These are phyloP conservation scores for Hirudinaria manillensis DNA, from an alignment of 2,888 invertebrate species.

Conservation along the genomic window DNA sequence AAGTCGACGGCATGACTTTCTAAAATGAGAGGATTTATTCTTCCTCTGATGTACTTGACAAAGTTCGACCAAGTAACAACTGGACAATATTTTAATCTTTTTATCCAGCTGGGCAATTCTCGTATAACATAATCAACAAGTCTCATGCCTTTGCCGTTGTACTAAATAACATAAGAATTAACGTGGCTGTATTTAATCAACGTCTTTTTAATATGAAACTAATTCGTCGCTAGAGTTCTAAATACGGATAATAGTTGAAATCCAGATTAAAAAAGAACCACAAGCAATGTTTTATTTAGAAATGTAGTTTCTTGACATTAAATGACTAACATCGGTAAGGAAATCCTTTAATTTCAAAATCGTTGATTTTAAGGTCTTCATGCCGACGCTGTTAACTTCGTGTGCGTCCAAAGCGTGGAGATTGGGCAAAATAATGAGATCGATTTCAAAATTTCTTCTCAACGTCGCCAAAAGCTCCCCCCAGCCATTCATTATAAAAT, in stretches of 20 bases:
- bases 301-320: too few species aligned
- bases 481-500: slow-evolving; percentile 57
- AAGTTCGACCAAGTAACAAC: slow-evolving; percentile 22
- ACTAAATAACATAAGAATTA: neutral
- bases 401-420: slow-evolving; percentile 63
- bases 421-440: slow-evolving; percentile 60
- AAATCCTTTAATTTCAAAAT: slow-evolving; percentile 14
- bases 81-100: neutral
- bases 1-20: neutral
- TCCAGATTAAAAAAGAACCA: too few species aligned
- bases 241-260: too few species aligned
- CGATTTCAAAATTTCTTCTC: slow-evolving; percentile 57
- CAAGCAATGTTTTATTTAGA: too few species aligned
- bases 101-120: slow-evolving; percentile 12
- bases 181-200: neutral
- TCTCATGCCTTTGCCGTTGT: neutral
- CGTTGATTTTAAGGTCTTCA: slow-evolving; percentile 44
- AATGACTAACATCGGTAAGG: neutral
- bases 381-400: slow-evolving; percentile 61
- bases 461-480: slow-evolving; percentile 33
- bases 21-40: neutral
- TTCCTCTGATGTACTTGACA: neutral
- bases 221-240: neutral
- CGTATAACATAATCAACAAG: neutral
- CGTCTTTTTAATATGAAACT: neutral